A percentile compares a stretch with the other conserved stretches of the same genome.
Evolutionary conservation across 2,888 invertebrate species (phyloP).

Genomic region (Sylvicola cinctus): DNA sequence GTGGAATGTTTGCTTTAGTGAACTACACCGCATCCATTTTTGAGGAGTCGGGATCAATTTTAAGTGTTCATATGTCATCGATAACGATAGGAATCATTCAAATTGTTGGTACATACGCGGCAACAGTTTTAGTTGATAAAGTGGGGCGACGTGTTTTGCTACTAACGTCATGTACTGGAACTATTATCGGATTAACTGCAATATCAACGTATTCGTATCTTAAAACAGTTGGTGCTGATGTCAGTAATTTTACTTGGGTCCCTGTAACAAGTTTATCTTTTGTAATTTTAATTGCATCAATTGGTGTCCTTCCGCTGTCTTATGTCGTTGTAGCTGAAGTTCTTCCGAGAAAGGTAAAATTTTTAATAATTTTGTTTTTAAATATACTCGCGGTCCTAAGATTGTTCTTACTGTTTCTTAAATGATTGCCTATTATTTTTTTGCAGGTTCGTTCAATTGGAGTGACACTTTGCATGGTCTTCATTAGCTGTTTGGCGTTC

Average conservation of each 20-base stretch:
- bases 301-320: slow-evolving; percentile 17
- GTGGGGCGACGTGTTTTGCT: slow-evolving; percentile 14
- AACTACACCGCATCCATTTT: slow-evolving; percentile 22
- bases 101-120: slow-evolving; percentile 16
- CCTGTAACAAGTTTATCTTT: slow-evolving; percentile 17
- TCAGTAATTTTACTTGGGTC: slow-evolving; percentile 14
- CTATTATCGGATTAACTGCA: slow-evolving; percentile 13
- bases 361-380: too few species aligned
- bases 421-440: too few species aligned
- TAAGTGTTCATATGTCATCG: slow-evolving; percentile 18
- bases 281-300: slow-evolving; percentile 15
- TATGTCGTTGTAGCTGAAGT: slow-evolving; percentile 19
- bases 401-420: too few species aligned
- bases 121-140: slow-evolving; percentile 17
- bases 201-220: slow-evolving; percentile 16
- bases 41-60: slow-evolving; percentile 12
- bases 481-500: background rate
- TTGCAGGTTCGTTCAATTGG: slow-evolving; percentile 14
- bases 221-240: slow-evolving; percentile 7
- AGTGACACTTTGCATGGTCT: background rate
- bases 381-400: too few species aligned
- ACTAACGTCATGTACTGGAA: slow-evolving; percentile 15
- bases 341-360: too few species aligned
- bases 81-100: slow-evolving; percentile 19
- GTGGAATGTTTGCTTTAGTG: slow-evolving; percentile 17